Conservation (phyloP, 2,113 vertebrate genomes). For the Patagioenas fasciata region DNA sequence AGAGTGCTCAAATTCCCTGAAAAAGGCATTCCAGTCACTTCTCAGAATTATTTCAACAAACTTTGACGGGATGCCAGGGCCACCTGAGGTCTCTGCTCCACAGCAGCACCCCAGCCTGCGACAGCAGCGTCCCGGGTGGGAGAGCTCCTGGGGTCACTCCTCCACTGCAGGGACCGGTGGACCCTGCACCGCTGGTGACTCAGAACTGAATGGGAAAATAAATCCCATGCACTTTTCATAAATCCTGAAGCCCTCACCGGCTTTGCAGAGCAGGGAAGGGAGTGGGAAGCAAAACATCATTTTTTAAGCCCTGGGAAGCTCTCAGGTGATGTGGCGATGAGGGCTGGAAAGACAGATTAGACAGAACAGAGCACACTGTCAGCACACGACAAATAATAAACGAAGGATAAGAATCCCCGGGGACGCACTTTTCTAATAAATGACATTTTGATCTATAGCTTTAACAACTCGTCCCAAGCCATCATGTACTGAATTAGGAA, state of each 20-base stretch:
- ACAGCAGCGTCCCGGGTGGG: fast-evolving
- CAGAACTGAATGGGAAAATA: background rate
- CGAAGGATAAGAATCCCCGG: background rate
- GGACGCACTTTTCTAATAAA: slow-evolving; percentile 21
- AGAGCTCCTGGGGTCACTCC: background rate
- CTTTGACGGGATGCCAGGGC: background rate
- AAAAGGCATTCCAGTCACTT: background rate
- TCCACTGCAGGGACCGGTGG: fast-evolving
- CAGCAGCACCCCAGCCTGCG: background rate
- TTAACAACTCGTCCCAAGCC: background rate
- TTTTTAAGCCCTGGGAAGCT: background rate
- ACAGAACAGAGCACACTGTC: background rate
- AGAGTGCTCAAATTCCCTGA: background rate
- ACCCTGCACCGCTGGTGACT: fast-evolving
- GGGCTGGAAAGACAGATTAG: slow-evolving; percentile 10
- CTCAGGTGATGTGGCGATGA: background rate
- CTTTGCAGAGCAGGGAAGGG: background rate
- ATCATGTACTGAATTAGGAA: background rate
- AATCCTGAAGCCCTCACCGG: fast-evolving
- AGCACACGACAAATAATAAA: background rate
- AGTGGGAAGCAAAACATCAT: background rate
- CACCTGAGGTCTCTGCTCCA: background rate
- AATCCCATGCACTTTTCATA: fast-evolving
- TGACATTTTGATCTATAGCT: slow-evolving; percentile 24
- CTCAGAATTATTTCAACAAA: background rate